These are phyloP conservation scores for Alviniconcha marisindica DNA, from an alignment of 1,140 invertebrate species.

Conservation along the genomic window DNA sequence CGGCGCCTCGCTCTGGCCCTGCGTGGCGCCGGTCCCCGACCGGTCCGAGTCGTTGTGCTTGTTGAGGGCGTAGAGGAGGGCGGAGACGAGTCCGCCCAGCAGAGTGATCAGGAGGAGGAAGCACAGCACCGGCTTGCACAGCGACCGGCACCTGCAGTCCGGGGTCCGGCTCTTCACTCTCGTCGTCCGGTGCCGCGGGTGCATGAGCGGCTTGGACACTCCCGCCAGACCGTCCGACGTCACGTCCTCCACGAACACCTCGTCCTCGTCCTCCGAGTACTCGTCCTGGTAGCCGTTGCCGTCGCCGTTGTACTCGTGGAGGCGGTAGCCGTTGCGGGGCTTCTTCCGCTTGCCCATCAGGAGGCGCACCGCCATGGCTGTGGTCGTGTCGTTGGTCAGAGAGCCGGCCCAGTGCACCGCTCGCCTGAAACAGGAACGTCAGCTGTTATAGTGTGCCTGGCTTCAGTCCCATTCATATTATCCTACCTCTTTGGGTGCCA, in stretches of 20 bases:
- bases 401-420: too few relatives aligned
- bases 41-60: conserved; percentile 41
- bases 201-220: conserved; percentile 68
- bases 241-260: conserved; percentile 55
- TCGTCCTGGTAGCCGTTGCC: conserved; percentile 52
- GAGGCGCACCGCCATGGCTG: conserved; percentile 29
- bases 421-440: too few relatives aligned
- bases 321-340: conserved; percentile 52
- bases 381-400: too few relatives aligned
- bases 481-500: too few relatives aligned
- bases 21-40: background rate
- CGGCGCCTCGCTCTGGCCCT: background rate
- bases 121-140: conserved; percentile 62
- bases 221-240: conserved; percentile 51
- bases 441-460: too few relatives aligned
- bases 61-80: conserved; percentile 61
- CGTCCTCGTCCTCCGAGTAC: conserved; percentile 36
- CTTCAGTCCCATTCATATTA: too few relatives aligned
- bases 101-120: conserved; percentile 61
- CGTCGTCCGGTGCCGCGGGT: conserved; percentile 54
- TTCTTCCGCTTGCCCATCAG: conserved; percentile 24
- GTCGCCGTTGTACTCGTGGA: conserved; percentile 52
- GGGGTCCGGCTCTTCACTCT: conserved; percentile 60
- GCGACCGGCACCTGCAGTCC: conserved; percentile 56
- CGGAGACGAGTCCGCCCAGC: conserved; percentile 59